Evolutionary conservation across 2,113 vertebrate species (phyloP).

Genomic region (Tympanuchus pallidicinctus): DNA sequence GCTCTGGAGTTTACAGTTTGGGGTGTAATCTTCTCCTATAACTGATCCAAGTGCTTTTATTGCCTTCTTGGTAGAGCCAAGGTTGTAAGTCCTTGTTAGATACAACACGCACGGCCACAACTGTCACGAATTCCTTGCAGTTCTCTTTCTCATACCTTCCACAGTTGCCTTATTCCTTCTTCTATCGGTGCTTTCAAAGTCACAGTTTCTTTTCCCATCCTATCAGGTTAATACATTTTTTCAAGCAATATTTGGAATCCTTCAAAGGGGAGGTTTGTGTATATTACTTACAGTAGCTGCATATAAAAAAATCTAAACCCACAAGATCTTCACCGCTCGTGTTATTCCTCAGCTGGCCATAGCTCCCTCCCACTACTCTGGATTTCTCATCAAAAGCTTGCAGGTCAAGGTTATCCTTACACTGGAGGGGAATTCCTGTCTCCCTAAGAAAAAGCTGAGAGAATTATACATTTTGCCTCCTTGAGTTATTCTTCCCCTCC

Average conservation of each 20-base stretch:
- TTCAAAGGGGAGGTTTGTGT: neutral
- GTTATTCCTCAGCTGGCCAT: neutral
- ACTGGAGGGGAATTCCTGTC: neutral
- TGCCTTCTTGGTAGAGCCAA: neutral
- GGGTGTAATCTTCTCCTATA: neutral
- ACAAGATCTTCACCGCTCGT: neutral
- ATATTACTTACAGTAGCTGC: neutral
- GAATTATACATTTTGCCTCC: neutral
- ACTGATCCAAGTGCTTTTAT: neutral
- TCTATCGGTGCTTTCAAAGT: neutral
- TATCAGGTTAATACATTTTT: neutral
- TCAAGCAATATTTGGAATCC: neutral
- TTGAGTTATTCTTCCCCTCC: neutral
- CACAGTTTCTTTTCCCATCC: neutral
- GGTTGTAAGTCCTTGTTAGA: fast-evolving
- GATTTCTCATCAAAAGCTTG: neutral
- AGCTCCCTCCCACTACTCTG: neutral
- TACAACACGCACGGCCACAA: neutral
- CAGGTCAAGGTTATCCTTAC: neutral
- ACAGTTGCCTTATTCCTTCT: neutral
- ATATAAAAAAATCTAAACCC: neutral
- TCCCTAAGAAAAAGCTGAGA: neutral
- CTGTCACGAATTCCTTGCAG: neutral
- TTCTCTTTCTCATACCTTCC: neutral
- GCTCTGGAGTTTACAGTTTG: neutral